These are phyloP conservation scores for Leucopsar rothschildi DNA, from an alignment of 2,113 vertebrate genomes.

Conservation along the genomic window DNA sequence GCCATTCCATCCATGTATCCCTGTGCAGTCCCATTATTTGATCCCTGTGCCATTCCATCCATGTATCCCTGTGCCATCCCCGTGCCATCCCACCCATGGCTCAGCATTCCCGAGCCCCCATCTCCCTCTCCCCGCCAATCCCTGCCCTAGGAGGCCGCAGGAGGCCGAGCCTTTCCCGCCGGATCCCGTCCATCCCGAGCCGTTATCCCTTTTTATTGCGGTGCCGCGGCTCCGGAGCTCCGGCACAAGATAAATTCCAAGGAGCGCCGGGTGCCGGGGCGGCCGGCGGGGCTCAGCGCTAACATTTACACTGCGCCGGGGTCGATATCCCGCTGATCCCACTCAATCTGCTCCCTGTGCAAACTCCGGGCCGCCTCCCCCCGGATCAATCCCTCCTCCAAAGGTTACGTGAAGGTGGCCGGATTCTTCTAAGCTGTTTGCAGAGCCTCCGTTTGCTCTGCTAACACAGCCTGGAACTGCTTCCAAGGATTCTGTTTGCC, in stretches of 20 bases:
- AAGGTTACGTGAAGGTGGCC: constrained; percentile 84
- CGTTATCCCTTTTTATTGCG: constrained; percentile 66
- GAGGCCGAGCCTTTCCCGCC: not conserved
- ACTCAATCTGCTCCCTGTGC: constrained; percentile 58
- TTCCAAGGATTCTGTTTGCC: constrained; percentile 91
- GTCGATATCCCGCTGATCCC: constrained; percentile 61
- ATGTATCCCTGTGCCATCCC: not conserved
- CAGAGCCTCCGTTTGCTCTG: constrained; percentile 85
- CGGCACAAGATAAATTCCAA: constrained; percentile 71
- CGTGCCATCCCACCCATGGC: fast-evolving
- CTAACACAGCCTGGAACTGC: constrained; percentile 80
- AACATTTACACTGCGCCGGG: constrained; percentile 74
- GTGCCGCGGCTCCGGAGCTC: constrained; percentile 56
- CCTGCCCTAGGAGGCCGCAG: fast-evolving
- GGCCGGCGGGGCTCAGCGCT: constrained; percentile 67
- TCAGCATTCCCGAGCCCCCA: fast-evolving
- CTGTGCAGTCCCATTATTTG: fast-evolving
- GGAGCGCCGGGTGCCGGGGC: constrained; percentile 43
- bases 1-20: fast-evolving
- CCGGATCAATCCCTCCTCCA: constrained; percentile 84
- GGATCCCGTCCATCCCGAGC: constrained; percentile 10
- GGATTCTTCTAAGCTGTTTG: constrained; percentile 89
- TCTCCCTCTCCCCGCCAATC: not conserved
- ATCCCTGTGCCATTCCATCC: fast-evolving
- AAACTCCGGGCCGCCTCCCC: constrained; percentile 68